Percentiles rank a stretch among this genome's conserved stretches.
These are phyloP conservation scores for Pseudomugil tenellus DNA, from an alignment of 2,797 vertebrate genomes.

Conservation along the genomic window DNA sequence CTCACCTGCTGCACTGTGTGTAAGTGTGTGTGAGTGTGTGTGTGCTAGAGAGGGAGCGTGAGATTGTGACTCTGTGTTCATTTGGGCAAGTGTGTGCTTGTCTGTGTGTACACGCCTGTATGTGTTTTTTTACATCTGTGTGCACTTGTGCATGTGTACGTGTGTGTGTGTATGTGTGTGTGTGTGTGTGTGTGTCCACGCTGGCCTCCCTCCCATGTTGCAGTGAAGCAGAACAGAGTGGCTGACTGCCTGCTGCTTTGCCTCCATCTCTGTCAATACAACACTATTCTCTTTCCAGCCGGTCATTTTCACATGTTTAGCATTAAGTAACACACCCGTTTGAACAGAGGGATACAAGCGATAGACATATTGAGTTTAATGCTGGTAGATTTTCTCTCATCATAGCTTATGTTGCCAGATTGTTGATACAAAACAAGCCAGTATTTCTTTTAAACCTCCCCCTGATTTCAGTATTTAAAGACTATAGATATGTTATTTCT, in stretches of 20 bases:
- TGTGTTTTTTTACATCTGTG: conserved; percentile 55
- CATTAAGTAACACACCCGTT: conserved; percentile 72
- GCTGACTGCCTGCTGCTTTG: conserved; percentile 81
- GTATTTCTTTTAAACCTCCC: conserved; percentile 41
- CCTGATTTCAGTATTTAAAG: conserved; percentile 37
- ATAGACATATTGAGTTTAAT: conserved; percentile 69
- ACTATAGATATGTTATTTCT: conserved; percentile 25
- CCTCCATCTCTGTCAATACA: conserved; percentile 81
- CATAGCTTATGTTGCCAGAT: conserved; percentile 52
- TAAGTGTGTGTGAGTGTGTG: conserved; percentile 42
- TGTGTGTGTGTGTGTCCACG: conserved; percentile 49
- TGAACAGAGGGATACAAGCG: conserved; percentile 59
- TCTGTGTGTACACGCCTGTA: conserved; percentile 38
- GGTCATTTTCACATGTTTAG: conserved; percentile 78
- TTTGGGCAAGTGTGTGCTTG: conserved; percentile 56
- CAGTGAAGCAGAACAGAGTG: conserved; percentile 83
- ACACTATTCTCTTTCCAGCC: conserved; percentile 74
- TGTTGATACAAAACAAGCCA: conserved; percentile 47
- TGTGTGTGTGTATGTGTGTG: conserved; percentile 26
- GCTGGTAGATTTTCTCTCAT: conserved; percentile 51
- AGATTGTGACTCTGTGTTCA: conserved; percentile 41
- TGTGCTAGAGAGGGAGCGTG: conserved; percentile 12
- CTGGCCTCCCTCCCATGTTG: conserved; percentile 81
- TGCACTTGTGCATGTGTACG: conserved; percentile 19
- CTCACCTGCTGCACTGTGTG: conserved; percentile 84